These are phyloP conservation scores for Portevinia maculata DNA, from an alignment of 2,888 invertebrate genomes.

Conservation along the genomic window DNA sequence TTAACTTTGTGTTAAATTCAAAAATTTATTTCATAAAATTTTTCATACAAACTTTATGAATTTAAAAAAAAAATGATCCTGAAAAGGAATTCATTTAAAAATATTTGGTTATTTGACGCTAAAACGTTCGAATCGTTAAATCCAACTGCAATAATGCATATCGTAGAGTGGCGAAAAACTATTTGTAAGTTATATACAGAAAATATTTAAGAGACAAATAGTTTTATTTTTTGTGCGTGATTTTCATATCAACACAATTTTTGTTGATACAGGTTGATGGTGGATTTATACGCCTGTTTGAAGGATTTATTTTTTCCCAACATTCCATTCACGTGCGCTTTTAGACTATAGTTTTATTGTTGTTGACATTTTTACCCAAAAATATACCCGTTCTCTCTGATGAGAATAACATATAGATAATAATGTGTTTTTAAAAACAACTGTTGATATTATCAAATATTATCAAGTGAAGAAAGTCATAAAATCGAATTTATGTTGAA, in stretches of 20 bases:
- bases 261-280: neutral
- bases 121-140: slow-evolving; percentile 35
- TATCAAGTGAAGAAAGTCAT: too few relatives aligned
- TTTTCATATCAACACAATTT: slow-evolving; percentile 2
- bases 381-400: neutral
- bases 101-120: slow-evolving; percentile 46
- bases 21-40: slow-evolving; percentile 41
- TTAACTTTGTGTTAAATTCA: slow-evolving; percentile 60
- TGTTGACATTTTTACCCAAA: neutral
- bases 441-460: too few relatives aligned
- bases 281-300: neutral
- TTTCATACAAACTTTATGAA: slow-evolving; percentile 2
- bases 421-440: too few relatives aligned
- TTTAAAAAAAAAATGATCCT: slow-evolving; percentile 49
- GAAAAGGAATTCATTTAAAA: slow-evolving; percentile 50
- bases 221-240: slow-evolving; percentile 3
- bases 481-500: too few relatives aligned
- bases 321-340: slow-evolving; percentile 1
- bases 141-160: slow-evolving; percentile 44
- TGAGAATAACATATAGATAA: too few relatives aligned
- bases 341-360: slow-evolving; percentile 3
- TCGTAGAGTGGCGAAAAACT: slow-evolving; percentile 46
- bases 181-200: slow-evolving; percentile 49
- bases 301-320: slow-evolving; percentile 1
- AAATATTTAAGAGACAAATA: neutral